Conservation (phyloP, 2,888 invertebrate species). For the Pogonocherus hispidulus region DNA sequence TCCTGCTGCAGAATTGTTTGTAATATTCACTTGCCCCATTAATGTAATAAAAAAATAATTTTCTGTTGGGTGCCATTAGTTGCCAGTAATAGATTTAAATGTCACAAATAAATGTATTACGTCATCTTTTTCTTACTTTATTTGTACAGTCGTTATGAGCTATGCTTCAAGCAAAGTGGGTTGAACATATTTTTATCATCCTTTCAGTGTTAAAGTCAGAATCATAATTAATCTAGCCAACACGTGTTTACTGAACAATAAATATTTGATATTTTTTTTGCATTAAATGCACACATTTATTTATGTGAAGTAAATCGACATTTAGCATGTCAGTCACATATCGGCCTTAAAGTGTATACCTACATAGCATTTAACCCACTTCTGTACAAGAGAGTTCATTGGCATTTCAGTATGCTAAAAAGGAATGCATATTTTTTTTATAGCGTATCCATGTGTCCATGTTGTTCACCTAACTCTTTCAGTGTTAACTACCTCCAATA, state of each 20-base stretch:
- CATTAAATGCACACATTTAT: not conserved
- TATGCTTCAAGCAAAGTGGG: constrained; percentile 13
- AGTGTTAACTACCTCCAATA: constrained; percentile 53
- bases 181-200: constrained; percentile 7
- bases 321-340: constrained; percentile 1
- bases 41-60: constrained; percentile 46
- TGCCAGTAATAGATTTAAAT: constrained; percentile 59
- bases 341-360: constrained; percentile 24
- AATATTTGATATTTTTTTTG: not conserved
- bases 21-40: constrained; percentile 7
- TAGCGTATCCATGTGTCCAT: constrained; percentile 46
- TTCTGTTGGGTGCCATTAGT: constrained; percentile 65
- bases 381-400: constrained; percentile 12
- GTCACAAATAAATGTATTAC: constrained; percentile 26
- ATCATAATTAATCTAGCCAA: not conserved
- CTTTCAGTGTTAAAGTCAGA: too few relatives aligned
- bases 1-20: constrained; percentile 18
- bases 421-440: not conserved
- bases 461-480: constrained; percentile 48
- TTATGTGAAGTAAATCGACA: not conserved
- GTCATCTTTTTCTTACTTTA: constrained; percentile 15
- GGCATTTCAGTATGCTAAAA: constrained; percentile 17
- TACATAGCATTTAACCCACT: constrained; percentile 24
- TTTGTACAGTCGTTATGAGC: constrained; percentile 21
- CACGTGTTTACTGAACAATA: constrained; percentile 6